A percentile compares a stretch with the other conserved stretches of the same genome.
Evolutionary conservation across 2,888 invertebrate genomes (phyloP).

Genomic region (Calameuta idolon): DNA sequence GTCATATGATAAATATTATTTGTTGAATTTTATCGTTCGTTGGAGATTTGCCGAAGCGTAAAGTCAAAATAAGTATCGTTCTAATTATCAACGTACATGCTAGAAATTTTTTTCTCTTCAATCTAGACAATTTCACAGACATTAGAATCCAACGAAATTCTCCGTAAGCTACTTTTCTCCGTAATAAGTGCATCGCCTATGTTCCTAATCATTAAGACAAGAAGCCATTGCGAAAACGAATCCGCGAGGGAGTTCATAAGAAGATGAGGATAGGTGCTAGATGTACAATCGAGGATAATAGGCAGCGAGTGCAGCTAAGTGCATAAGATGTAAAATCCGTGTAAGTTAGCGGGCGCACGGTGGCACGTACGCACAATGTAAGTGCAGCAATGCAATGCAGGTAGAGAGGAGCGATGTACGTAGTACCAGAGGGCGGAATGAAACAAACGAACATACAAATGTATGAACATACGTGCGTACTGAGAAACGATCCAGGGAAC

Average conservation of each 20-base stretch:
- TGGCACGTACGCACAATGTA: not conserved
- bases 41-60: too few relatives aligned
- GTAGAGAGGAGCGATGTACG: conserved; percentile 22
- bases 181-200: not conserved
- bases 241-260: not conserved
- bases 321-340: conserved; percentile 35
- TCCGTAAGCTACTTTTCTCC: not conserved
- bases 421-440: conserved; percentile 33
- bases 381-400: not conserved
- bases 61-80: not conserved
- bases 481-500: not conserved
- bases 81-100: not conserved
- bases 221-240: not conserved
- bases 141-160: not conserved
- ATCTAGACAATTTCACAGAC: not conserved
- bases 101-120: not conserved
- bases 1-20: not conserved
- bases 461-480: not conserved
- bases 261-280: not conserved
- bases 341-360: not conserved
- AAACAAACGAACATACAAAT: conserved; percentile 27
- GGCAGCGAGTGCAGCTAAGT: conserved; percentile 48
- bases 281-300: conserved; percentile 55
- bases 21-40: not conserved
- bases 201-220: not conserved